These are phyloP conservation scores for Apeltes quadracus DNA, from an alignment of 2,113 vertebrate genomes.

Conservation along the genomic window DNA sequence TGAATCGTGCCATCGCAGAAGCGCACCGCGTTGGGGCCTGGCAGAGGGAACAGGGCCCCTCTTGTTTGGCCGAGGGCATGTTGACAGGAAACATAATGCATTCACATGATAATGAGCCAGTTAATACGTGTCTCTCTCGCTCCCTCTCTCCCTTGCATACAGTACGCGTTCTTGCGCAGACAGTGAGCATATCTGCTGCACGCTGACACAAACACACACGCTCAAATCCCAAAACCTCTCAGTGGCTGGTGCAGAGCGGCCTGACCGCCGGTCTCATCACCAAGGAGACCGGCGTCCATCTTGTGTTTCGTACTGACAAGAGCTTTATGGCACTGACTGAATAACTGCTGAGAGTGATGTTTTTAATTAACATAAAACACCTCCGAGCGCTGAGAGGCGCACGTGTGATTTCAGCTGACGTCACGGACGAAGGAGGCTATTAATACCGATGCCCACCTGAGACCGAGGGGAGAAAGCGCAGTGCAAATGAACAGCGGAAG, in stretches of 20 bases:
- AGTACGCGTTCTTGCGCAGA: slow-evolving; percentile 16
- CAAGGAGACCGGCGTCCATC: slow-evolving; percentile 78
- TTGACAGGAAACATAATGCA: slow-evolving; percentile 76
- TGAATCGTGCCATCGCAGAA: slow-evolving; percentile 60
- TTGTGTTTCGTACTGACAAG: slow-evolving; percentile 15
- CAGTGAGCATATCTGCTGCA: slow-evolving; percentile 34
- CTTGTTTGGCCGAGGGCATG: slow-evolving; percentile 74
- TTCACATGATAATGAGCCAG: slow-evolving; percentile 80
- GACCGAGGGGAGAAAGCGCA: slow-evolving; percentile 36
- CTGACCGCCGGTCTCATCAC: slow-evolving; percentile 74
- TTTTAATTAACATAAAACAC: slow-evolving; percentile 59
- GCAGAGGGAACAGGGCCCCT: slow-evolving; percentile 71
- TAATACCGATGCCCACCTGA: slow-evolving; percentile 74
- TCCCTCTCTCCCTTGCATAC: slow-evolving; percentile 17
- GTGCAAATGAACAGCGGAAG: slow-evolving; percentile 63
- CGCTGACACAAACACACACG: slow-evolving; percentile 36
- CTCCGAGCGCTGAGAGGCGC: slow-evolving; percentile 60
- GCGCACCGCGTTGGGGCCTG: slow-evolving; percentile 57
- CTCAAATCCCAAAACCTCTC: slow-evolving; percentile 69
- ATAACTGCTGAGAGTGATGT: slow-evolving; percentile 42
- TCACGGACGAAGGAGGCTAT: slow-evolving; percentile 65
- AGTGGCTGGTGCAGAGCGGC: slow-evolving; percentile 73
- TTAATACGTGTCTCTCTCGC: slow-evolving; percentile 33
- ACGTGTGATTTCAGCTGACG: slow-evolving; percentile 67
- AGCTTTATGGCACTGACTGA: slow-evolving; percentile 39